A percentile compares a stretch with the other conserved stretches of the same genome.
Evolutionary conservation across 2,888 invertebrate genomes (phyloP).

Genomic region (Drosophila subquinaria): DNA sequence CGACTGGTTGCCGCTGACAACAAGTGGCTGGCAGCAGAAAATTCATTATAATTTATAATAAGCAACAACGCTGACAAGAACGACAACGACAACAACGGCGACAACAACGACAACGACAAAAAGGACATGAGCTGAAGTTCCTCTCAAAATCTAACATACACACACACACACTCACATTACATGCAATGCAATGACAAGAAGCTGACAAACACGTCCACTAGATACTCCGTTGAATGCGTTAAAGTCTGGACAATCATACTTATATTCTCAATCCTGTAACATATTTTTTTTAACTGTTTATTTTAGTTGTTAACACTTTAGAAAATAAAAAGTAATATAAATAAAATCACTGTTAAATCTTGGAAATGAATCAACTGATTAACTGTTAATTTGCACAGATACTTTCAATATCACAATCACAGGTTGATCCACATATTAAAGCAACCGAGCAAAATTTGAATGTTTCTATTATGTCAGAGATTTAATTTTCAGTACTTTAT

Average conservation of each 20-base stretch:
- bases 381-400: no score
- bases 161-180: conserved; percentile 23
- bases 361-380: no score
- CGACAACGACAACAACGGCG: conserved; percentile 51
- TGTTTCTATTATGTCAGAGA: no score
- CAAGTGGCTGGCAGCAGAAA: conserved; percentile 78
- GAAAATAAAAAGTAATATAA: no score
- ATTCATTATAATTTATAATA: conserved; percentile 82
- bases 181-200: conserved; percentile 26
- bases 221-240: background rate
- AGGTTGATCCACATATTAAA: no score
- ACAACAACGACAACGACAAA: conserved; percentile 40
- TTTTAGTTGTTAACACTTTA: no score
- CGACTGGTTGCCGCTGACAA: conserved; percentile 75
- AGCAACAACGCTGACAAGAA: conserved; percentile 75
- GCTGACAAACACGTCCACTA: no score
- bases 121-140: conserved; percentile 62
- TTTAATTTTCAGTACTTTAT: no score
- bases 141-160: conserved; percentile 39
- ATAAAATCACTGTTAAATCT: no score
- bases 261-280: background rate
- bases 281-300: no score
- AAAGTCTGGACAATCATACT: background rate
- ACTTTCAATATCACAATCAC: no score
- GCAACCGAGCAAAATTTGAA: no score